Conservation (phyloP, 2,113 vertebrate species). For the Morone saxatilis region DNA sequence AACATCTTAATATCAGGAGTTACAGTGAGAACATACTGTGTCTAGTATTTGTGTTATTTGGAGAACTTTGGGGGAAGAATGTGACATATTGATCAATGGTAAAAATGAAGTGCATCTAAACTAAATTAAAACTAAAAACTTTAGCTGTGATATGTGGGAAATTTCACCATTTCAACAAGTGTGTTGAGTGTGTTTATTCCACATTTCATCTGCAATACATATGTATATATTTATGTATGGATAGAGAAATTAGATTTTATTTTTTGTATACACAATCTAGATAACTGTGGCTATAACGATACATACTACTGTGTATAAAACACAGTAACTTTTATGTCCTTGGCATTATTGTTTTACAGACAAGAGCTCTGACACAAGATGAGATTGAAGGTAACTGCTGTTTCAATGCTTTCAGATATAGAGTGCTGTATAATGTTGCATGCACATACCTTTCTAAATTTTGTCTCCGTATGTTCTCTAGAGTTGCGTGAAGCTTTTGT, state of each 20-base stretch:
- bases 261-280: not conserved
- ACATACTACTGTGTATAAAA: not conserved
- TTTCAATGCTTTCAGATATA: not conserved
- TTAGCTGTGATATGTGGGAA: not conserved
- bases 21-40: not conserved
- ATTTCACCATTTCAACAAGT: not conserved
- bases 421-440: not conserved
- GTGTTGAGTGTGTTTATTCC: not conserved
- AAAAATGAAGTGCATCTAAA: not conserved
- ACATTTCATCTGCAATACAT: not conserved
- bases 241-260: not conserved
- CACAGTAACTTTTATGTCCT: not conserved
- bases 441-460: not conserved
- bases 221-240: not conserved
- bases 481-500: conserved; percentile 94
- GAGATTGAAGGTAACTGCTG: conserved; percentile 81
- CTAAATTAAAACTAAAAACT: not conserved
- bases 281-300: not conserved
- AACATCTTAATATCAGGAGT: not conserved
- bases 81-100: not conserved
- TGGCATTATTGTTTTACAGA: conserved; percentile 69
- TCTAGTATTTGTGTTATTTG: not conserved
- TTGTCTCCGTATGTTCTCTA: conserved; percentile 60
- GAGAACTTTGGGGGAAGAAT: not conserved
- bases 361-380: conserved; percentile 73